Evolutionary conservation across 2,888 invertebrate genomes (phyloP).

Genomic region (Stenotaenia linearis): DNA sequence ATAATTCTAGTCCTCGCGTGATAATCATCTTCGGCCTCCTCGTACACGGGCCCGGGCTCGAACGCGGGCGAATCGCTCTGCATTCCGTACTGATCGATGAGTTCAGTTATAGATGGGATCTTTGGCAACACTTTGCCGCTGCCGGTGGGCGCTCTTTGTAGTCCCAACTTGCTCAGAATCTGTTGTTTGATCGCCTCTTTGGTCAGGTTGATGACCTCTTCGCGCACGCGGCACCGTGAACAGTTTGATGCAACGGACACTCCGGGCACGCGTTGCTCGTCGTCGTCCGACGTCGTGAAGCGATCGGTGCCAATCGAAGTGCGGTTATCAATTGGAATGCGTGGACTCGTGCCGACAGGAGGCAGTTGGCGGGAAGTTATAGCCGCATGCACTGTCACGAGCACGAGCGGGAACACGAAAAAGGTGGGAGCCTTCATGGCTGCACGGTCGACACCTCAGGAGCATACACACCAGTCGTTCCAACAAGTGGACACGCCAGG

Average conservation of each 20-base stretch:
- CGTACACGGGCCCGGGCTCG: conserved; percentile 50
- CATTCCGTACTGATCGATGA: conserved; percentile 51
- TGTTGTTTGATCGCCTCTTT: conserved; percentile 58
- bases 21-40: conserved; percentile 61
- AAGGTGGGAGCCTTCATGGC: conserved; percentile 1
- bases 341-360: background rate
- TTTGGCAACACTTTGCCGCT: conserved; percentile 56
- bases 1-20: conserved; percentile 63
- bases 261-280: conserved; percentile 7
- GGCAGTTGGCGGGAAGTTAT: background rate
- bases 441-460: background rate
- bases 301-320: background rate
- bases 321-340: background rate
- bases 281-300: background rate
- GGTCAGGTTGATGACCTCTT: conserved; percentile 55
- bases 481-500: conserved; percentile 18
- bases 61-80: conserved; percentile 49
- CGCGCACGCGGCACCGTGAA: conserved; percentile 53
- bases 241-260: conserved; percentile 43
- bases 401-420: background rate
- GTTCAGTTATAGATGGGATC: conserved; percentile 51
- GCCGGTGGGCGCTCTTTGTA: conserved; percentile 59
- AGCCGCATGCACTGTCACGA: background rate
- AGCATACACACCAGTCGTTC: background rate
- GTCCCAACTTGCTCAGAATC: conserved; percentile 56